Conservation (phyloP, 2,113 vertebrate genomes). For the Caranx ignobilis region DNA sequence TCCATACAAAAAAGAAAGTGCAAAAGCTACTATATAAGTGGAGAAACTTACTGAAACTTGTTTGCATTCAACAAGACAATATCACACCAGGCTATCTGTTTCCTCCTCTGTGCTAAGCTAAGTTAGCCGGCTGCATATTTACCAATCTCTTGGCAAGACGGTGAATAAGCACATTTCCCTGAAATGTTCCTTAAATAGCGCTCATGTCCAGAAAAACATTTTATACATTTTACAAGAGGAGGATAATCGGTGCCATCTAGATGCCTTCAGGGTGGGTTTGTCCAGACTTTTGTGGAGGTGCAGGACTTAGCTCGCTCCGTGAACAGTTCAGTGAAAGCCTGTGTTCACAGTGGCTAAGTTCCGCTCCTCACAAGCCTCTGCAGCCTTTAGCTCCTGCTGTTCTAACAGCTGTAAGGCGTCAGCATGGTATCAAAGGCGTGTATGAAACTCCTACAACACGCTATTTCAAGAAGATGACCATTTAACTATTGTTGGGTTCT, state of each 20-base stretch:
- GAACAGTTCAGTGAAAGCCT: slow-evolving; percentile 85
- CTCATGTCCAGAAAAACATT: too few relatives aligned
- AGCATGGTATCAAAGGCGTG: slow-evolving; percentile 8
- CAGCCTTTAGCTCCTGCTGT: slow-evolving; percentile 24
- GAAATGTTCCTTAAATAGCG: neutral
- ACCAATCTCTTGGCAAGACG: neutral
- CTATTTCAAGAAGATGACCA: neutral
- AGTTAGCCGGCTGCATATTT: neutral
- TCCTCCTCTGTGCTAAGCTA: neutral
- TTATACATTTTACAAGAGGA: neutral
- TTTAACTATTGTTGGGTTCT: neutral
- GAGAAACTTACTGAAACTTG: neutral
- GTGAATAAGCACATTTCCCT: neutral
- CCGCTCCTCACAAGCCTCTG: slow-evolving; percentile 83
- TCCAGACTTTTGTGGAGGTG: slow-evolving; percentile 79
- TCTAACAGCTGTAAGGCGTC: slow-evolving; percentile 39
- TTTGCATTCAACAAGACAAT: neutral
- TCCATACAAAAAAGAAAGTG: neutral
- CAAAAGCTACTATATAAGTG: neutral
- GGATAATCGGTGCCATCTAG: neutral
- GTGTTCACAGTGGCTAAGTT: slow-evolving; percentile 94
- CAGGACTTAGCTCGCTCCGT: slow-evolving; percentile 90
- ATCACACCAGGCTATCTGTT: neutral
- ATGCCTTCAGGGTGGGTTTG: neutral
- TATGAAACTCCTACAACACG: neutral